A percentile compares a stretch with the other conserved stretches of the same genome.
Evolutionary conservation across 2,888 invertebrate genomes (phyloP).

Genomic region (Ceramica pisi): DNA sequence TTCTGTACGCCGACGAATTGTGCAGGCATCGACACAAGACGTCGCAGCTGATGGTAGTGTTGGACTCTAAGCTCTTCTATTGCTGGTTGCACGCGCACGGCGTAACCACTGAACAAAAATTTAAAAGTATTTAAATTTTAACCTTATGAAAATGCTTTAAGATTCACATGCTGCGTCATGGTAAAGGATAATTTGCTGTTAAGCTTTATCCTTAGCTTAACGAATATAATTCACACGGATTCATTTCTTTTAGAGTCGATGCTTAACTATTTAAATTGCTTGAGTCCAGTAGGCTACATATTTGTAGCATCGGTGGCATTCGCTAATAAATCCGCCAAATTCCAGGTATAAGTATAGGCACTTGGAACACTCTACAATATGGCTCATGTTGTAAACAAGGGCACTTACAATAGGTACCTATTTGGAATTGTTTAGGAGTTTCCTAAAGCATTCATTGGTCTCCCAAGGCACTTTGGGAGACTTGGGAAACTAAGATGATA

Average conservation of each 20-base stretch:
- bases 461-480: too few species aligned
- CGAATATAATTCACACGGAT: background rate
- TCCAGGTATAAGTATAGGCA: too few species aligned
- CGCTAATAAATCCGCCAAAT: too few species aligned
- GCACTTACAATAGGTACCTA: too few species aligned
- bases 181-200: background rate
- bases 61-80: conserved; percentile 96
- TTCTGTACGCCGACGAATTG: conserved; percentile 94
- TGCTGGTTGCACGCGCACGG: conserved; percentile 95
- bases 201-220: too few species aligned
- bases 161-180: background rate
- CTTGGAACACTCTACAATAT: too few species aligned
- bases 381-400: too few species aligned
- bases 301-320: too few species aligned
- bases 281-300: too few species aligned
- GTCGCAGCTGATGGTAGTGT: conserved; percentile 97
- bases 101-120: conserved; percentile 89
- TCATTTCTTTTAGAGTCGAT: too few species aligned
- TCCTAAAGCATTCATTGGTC: background rate
- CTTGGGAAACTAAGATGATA: background rate
- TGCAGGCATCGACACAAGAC: conserved; percentile 97
- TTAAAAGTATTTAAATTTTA: background rate
- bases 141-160: background rate
- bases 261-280: too few species aligned
- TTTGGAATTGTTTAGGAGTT: background rate